Percentiles rank a stretch among this genome's conserved stretches.
These are phyloP conservation scores for Clinocottus analis DNA, from an alignment of 2,113 vertebrate genomes.

Conservation along the genomic window DNA sequence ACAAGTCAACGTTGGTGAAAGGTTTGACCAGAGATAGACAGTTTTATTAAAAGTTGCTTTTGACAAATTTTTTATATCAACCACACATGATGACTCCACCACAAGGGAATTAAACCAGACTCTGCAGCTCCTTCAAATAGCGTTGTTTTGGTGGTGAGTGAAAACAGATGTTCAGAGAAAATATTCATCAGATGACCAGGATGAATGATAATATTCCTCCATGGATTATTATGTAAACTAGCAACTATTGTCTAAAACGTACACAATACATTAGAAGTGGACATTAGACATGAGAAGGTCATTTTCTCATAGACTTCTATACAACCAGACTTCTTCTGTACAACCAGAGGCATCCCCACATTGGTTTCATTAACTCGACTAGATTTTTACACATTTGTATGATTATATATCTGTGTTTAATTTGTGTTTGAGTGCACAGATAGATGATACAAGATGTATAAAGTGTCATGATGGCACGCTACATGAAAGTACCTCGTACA, in stretches of 20 bases:
- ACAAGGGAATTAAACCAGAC: background rate
- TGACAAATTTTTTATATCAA: background rate
- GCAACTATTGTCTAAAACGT: background rate
- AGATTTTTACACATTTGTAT: background rate
- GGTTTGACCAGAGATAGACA: slow-evolving; percentile 2
- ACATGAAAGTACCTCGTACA: background rate
- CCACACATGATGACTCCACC: background rate
- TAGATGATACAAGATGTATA: background rate
- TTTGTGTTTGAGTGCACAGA: background rate
- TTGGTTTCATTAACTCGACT: no score
- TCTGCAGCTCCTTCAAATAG: background rate
- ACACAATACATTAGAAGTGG: no score
- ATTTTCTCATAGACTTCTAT: no score
- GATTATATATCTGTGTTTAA: background rate
- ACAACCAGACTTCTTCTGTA: no score
- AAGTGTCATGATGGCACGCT: background rate
- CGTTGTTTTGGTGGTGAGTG: background rate
- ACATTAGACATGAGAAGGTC: no score
- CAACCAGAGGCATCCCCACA: no score
- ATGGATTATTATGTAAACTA: background rate
- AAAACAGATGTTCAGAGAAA: background rate
- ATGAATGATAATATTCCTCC: background rate
- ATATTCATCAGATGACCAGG: background rate
- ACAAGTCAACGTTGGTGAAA: background rate
- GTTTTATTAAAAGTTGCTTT: background rate